A percentile compares a stretch with the other conserved stretches of the same genome.
Conservation (phyloP, 2,113 vertebrate genomes). For the Ginglymostoma cirratum region DNA sequence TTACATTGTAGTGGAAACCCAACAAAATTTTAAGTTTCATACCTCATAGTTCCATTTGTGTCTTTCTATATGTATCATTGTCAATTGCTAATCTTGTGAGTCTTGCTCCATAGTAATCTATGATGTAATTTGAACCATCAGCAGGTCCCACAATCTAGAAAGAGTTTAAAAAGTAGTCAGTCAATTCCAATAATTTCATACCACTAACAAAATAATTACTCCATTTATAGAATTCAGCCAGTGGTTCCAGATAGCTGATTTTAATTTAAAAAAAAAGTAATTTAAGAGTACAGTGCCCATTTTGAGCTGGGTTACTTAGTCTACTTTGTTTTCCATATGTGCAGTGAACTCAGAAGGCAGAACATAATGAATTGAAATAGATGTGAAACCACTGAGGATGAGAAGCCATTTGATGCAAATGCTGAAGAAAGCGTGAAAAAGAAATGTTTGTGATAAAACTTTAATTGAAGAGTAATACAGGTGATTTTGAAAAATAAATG, state of each 20-base stretch:
- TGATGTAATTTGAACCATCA: constrained; percentile 91
- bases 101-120: constrained; percentile 93
- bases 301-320: background rate
- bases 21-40: background rate
- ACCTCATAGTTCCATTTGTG: constrained; percentile 72
- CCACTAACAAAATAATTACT: background rate
- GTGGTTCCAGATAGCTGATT: background rate
- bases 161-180: constrained; percentile 42
- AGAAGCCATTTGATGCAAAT: background rate
- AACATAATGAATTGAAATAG: background rate
- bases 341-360: background rate
- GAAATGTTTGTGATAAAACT: background rate
- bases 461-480: background rate
- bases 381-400: background rate
- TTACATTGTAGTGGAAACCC: background rate
- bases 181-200: background rate
- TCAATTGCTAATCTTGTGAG: constrained; percentile 80
- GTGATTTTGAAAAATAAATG: background rate
- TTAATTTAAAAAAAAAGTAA: background rate
- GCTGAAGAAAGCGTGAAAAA: background rate
- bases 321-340: background rate
- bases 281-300: background rate
- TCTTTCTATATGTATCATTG: constrained; percentile 90
- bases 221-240: background rate
- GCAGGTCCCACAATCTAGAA: constrained; percentile 89